A percentile compares a stretch with the other conserved stretches of the same genome.
These are phyloP conservation scores for Pygmarrhopalites habei DNA, from an alignment of 1,140 invertebrate species.

Conservation along the genomic window DNA sequence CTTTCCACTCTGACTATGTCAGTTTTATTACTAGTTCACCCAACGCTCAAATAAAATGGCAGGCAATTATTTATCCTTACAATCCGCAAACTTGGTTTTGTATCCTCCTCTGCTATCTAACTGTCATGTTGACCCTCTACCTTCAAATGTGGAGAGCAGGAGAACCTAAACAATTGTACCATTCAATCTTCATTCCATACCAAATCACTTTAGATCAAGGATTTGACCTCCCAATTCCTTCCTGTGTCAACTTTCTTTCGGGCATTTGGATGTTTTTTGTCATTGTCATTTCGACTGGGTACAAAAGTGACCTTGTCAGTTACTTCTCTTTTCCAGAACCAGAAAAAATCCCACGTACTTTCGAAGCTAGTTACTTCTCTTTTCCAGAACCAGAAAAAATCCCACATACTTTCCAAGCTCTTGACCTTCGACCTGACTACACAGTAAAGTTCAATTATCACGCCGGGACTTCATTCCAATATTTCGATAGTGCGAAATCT, in stretches of 20 bases:
- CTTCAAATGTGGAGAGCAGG: neutral
- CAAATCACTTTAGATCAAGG: slow-evolving; percentile 19
- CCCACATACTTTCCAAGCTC: neutral
- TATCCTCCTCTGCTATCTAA: slow-evolving; percentile 5
- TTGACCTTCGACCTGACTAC: neutral
- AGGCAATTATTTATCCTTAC: slow-evolving; percentile 19
- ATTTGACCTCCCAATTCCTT: slow-evolving; percentile 10
- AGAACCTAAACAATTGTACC: neutral
- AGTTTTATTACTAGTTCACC: slow-evolving; percentile 23
- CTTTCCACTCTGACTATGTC: slow-evolving; percentile 18
- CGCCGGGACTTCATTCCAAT: neutral
- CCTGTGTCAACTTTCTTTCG: slow-evolving; percentile 14
- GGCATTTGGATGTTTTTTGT: slow-evolving; percentile 25
- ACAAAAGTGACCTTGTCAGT: too few relatives aligned
- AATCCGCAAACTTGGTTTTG: slow-evolving; percentile 10
- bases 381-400: too few relatives aligned
- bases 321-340: too few relatives aligned
- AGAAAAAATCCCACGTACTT: too few relatives aligned
- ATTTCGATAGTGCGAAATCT: neutral
- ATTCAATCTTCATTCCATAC: slow-evolving; percentile 26
- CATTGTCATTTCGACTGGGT: slow-evolving; percentile 17
- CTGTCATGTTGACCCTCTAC: slow-evolving; percentile 2
- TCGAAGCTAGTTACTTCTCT: neutral
- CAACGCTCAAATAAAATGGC: slow-evolving; percentile 19
- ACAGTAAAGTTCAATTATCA: neutral